These are phyloP conservation scores for Mionectes olivaceus DNA, from an alignment of 2,797 vertebrate genomes.

Conservation along the genomic window DNA sequence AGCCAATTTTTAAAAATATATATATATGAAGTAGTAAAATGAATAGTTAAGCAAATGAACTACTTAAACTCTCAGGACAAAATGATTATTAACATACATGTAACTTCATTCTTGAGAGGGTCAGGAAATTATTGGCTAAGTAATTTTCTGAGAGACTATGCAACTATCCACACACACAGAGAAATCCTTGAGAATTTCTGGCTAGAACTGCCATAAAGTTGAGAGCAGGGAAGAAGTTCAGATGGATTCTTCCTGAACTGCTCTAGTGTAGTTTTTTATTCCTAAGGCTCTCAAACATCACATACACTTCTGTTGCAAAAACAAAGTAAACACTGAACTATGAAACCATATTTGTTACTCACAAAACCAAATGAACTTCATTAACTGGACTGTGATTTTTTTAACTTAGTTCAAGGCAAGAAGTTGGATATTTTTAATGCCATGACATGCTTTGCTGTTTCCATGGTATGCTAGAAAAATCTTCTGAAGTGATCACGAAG, in stretches of 20 bases:
- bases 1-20: constrained; percentile 14
- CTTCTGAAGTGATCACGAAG: not conserved
- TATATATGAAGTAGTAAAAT: constrained; percentile 48
- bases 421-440: not conserved
- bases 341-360: not conserved
- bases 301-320: not conserved
- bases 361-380: not conserved
- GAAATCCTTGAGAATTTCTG: constrained; percentile 5
- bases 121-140: constrained; percentile 8
- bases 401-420: not conserved
- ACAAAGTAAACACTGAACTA: not conserved
- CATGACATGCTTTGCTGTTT: not conserved
- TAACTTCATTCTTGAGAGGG: not conserved
- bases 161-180: not conserved
- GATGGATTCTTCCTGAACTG: not conserved
- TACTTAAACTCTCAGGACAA: constrained; percentile 38
- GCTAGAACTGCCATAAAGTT: not conserved
- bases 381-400: not conserved
- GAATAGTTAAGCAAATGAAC: constrained; percentile 43
- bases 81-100: not conserved
- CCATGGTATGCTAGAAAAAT: not conserved
- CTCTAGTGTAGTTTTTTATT: not conserved
- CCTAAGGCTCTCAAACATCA: not conserved
- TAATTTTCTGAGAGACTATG: not conserved
- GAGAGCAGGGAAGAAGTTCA: not conserved